A percentile compares a stretch with the other conserved stretches of the same genome.
Conservation (phyloP, 37 sponge, comb jelly and placozoan species). For the Sycon ciliatum region DNA sequence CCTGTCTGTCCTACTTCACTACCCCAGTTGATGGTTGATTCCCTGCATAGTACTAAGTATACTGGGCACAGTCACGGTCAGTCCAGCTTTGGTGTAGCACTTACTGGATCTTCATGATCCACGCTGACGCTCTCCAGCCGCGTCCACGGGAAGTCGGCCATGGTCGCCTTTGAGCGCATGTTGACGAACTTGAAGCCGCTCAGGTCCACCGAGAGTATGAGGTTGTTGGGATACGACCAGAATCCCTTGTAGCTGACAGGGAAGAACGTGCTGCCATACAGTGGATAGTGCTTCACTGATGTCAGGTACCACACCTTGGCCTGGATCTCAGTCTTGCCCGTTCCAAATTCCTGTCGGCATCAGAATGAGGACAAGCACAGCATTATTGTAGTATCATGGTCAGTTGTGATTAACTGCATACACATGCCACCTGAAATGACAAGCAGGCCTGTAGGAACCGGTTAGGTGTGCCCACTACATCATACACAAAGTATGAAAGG, state of each 20-base stretch:
- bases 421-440: not conserved
- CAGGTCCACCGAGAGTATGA: conserved; percentile 64
- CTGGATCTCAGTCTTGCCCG: conserved; percentile 74
- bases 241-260: conserved; percentile 84
- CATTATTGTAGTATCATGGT: not conserved
- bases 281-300: conserved; percentile 80
- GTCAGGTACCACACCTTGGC: conserved; percentile 96
- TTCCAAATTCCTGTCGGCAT: conserved; percentile 85
- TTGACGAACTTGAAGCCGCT: conserved; percentile 77
- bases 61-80: no score
- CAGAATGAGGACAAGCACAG: no score
- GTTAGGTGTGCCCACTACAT: not conserved
- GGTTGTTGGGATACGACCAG: conserved; percentile 84
- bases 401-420: not conserved
- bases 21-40: no score
- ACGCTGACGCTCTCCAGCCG: conserved; percentile 70
- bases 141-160: conserved; percentile 69
- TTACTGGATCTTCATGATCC: conserved; percentile 61
- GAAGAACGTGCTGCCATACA: conserved; percentile 80
- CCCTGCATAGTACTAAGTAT: no score
- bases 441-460: not conserved
- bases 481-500: no score
- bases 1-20: no score
- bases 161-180: conserved; percentile 55
- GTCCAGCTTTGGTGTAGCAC: no score